Base-by-base conservation (phyloP, 2,888 invertebrate species). In the Platerodrilus igneus region DNA sequence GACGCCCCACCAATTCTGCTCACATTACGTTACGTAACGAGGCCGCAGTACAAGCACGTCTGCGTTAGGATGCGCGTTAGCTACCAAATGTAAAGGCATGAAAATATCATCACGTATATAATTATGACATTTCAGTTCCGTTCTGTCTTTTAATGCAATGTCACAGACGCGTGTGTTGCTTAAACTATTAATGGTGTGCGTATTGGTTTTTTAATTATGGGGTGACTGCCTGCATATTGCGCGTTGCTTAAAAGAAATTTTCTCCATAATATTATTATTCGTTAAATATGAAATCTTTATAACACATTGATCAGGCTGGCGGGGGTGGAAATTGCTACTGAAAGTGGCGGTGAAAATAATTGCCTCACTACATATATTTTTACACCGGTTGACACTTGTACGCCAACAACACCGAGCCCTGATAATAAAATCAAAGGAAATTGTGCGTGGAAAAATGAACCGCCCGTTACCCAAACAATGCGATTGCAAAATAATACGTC, bases 371-470 rank as follows among this genome's bases (percentile, higher is more conserved):
- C 69, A 28, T 77, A 77, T 61, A 75, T 75, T 8, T 77, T 77
- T 48, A 75, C 77, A 55, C 66, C 66, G 25, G 67, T 60, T 15
- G 76, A 77, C 47, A 75, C 77, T 42, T 78, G 78, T 63, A 77
- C 76, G 0, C n/a, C n/a, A n/a, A 77, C 77, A 48, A 60, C 76
- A 1, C 76, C 77, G 28, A 69, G 74, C 2, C 67, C 77, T 10
- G 36, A 41, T 29, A 19, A 34, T 26, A 30, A 38, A 37, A 23
- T 28, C 18, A 36, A 29, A 47, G 31, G 46, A 36, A 43, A 44
- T 36, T 36, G 41, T 26, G 31, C 47, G 29, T 33, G 41, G 43
- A 55, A 55, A 47, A 51, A 52, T 41, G 52, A 53, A 17, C 42
- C 40, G 10, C 38, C 41, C 31, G 47, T 49, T 19, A 37, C 46